phyloP scores from a whole-genome alignment of 2,888 invertebrate genomes.

The Cylindroiulus punctatus region DNA sequence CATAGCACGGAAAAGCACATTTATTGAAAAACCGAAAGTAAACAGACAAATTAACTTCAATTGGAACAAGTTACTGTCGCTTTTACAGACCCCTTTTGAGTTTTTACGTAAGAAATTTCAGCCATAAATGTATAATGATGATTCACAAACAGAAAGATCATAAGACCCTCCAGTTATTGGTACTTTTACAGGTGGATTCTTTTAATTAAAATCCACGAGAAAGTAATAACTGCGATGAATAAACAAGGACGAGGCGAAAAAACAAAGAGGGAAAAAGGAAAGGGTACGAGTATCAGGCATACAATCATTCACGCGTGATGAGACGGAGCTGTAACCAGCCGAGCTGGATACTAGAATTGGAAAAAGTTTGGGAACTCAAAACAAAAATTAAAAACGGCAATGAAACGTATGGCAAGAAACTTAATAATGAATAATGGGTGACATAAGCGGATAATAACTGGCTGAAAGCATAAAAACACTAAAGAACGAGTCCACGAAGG shows the following conservation, averaged over 20 bases:
- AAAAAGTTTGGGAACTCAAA: conserved; percentile 1
- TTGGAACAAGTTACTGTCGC: conserved; percentile 23
- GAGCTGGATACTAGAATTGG: neutral
- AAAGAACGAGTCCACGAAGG: conserved; percentile 21
- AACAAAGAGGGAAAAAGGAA: neutral
- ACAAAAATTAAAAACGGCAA: neutral
- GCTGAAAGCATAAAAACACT: conserved; percentile 42
- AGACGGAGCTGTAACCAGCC: neutral
- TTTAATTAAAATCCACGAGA: neutral
- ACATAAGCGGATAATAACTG: conserved; percentile 42
- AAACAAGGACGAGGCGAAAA: conserved; percentile 1
- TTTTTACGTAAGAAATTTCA: neutral
- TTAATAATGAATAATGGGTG: conserved; percentile 32
- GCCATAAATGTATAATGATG: neutral
- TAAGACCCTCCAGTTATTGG: neutral
- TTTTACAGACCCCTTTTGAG: conserved; percentile 11
- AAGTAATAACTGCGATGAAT: neutral
- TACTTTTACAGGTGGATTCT: neutral
- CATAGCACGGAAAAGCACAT: conserved; percentile 34
- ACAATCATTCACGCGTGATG: conserved; percentile 34
- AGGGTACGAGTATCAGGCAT: neutral
- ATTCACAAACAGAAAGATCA: neutral
- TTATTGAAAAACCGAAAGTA: conserved; percentile 33
- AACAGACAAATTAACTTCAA: conserved; percentile 1
- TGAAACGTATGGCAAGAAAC: conserved; percentile 36